These are phyloP conservation scores for Dolichallabes microphthalmus DNA, from an alignment of 2,113 vertebrate species.

Conservation along the genomic window DNA sequence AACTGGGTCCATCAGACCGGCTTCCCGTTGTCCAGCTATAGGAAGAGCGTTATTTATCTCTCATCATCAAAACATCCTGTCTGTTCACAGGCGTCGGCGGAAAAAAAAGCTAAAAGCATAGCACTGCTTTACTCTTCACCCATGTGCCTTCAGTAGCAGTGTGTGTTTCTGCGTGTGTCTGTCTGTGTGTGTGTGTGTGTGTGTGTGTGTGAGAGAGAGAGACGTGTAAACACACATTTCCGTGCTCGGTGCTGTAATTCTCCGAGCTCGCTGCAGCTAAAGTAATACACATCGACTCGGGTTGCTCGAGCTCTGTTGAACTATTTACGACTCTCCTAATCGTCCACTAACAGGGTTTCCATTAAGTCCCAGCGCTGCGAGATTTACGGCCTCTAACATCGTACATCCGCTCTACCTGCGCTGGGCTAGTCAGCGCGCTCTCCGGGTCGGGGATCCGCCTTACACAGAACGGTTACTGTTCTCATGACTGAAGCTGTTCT, in stretches of 20 bases:
- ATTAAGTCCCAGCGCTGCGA: conserved; percentile 25
- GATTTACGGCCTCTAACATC: conserved; percentile 2
- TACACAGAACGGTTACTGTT: not conserved
- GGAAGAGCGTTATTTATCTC: conserved; percentile 3
- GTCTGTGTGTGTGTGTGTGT: not conserved
- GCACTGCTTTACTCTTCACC: not conserved
- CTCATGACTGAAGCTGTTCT: not conserved
- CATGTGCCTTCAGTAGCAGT: not conserved
- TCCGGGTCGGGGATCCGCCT: not conserved
- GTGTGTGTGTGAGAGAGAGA: too few species aligned
- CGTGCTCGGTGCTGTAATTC: not conserved
- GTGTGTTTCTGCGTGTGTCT: not conserved
- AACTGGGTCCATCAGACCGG: not conserved
- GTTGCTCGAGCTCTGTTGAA: conserved; percentile 12
- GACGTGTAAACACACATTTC: conserved; percentile 15
- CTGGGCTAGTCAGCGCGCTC: not conserved
- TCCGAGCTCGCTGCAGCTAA: conserved; percentile 5
- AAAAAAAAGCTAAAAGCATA: not conserved
- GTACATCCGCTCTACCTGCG: not conserved
- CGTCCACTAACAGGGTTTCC: conserved; percentile 31
- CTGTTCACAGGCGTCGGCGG: not conserved
- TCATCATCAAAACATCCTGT: conserved; percentile 23
- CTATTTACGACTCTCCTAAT: conserved; percentile 48
- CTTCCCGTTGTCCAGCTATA: not conserved
- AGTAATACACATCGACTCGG: conserved; percentile 27